Evolutionary conservation across 2,888 invertebrate genomes (phyloP).

Genomic region (Argyresthia goedartella): DNA sequence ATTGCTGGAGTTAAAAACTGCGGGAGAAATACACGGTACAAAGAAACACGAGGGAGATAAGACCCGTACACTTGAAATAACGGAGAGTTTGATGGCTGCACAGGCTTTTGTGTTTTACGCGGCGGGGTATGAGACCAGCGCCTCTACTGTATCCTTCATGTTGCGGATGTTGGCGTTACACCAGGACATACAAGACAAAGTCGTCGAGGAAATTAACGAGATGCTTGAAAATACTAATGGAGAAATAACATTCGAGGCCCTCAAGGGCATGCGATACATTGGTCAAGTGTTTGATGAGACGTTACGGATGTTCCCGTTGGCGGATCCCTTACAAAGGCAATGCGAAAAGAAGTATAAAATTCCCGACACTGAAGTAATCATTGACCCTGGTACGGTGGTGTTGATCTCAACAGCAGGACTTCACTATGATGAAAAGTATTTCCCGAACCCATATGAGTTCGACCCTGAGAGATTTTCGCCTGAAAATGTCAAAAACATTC

Average conservation of each 20-base stretch:
- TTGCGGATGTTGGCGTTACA: conserved; percentile 18
- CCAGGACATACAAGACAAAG: conserved; percentile 9
- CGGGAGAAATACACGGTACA: conserved; percentile 7
- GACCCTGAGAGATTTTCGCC: conserved; percentile 17
- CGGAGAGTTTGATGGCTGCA: conserved; percentile 12
- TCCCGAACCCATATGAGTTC: conserved; percentile 14
- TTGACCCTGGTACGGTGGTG: conserved; percentile 11
- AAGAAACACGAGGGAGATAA: conserved; percentile 7
- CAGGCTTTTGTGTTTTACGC: conserved; percentile 16
- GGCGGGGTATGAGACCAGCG: conserved; percentile 29
- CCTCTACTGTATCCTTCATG: conserved; percentile 21
- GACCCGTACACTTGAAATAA: conserved; percentile 7
- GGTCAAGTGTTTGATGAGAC: conserved; percentile 11
- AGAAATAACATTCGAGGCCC: conserved; percentile 4
- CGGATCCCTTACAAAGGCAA: conserved; percentile 9
- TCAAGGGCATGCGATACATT: conserved; percentile 9
- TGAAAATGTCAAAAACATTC: conserved; percentile 11
- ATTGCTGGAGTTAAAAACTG: conserved; percentile 7
- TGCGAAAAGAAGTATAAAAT: conserved; percentile 5
- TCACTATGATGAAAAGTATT: conserved; percentile 15
- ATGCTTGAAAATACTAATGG: conserved; percentile 1
- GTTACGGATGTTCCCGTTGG: conserved; percentile 12
- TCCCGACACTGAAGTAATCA: conserved; percentile 13
- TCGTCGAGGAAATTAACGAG: conserved; percentile 5
- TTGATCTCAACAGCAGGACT: conserved; percentile 9